Percentiles rank a stretch among this genome's conserved stretches.
These are phyloP conservation scores for Chrysotoxum bicinctum DNA, from an alignment of 2,888 invertebrate species.

Conservation along the genomic window DNA sequence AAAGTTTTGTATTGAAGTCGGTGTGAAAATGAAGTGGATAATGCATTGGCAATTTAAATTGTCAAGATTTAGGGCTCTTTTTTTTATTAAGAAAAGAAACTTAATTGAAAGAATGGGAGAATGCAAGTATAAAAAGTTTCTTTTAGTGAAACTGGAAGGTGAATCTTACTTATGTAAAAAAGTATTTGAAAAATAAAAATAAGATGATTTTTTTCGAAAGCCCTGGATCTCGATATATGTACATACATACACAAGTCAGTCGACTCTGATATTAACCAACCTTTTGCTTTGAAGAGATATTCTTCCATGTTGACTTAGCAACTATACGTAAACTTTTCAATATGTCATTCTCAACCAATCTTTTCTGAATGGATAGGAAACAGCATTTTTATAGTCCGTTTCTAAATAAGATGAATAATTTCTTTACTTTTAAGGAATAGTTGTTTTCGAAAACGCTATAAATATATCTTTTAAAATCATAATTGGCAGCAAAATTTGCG, in stretches of 20 bases:
- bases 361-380: too few relatives aligned
- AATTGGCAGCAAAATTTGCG: too few relatives aligned
- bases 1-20: conserved; percentile 35
- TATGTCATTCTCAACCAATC: too few relatives aligned
- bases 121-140: not conserved
- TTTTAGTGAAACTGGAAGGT: not conserved
- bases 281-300: too few relatives aligned
- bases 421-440: too few relatives aligned
- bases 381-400: too few relatives aligned
- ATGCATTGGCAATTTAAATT: conserved; percentile 58
- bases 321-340: too few relatives aligned
- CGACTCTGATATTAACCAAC: not conserved
- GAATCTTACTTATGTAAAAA: not conserved
- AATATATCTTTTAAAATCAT: too few relatives aligned
- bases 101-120: conserved; percentile 30
- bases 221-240: too few relatives aligned
- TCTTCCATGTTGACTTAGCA: not conserved
- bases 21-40: conserved; percentile 52
- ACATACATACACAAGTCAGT: not conserved
- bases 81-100: not conserved
- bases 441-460: too few relatives aligned
- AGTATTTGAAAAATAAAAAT: not conserved
- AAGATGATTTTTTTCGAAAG: not conserved
- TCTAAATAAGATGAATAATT: too few relatives aligned
- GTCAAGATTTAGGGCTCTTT: conserved; percentile 43